These are phyloP conservation scores for Clamator glandarius DNA, from an alignment of 2,797 vertebrate species.

Conservation along the genomic window DNA sequence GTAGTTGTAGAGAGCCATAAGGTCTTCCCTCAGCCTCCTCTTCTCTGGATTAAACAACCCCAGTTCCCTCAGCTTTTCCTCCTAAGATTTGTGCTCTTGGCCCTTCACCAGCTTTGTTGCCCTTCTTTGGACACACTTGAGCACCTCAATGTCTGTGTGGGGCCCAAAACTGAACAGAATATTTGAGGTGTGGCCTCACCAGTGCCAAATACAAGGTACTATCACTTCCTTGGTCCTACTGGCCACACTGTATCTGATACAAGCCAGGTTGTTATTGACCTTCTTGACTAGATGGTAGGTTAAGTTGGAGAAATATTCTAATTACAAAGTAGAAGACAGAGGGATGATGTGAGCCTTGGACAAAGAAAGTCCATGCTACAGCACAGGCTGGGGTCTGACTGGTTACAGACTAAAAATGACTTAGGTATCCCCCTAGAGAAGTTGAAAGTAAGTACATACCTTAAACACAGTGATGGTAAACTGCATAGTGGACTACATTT, in stretches of 20 bases:
- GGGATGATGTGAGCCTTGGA: neutral
- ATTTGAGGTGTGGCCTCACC: rapidly evolving
- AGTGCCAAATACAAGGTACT: rapidly evolving
- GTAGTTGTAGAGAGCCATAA: rapidly evolving
- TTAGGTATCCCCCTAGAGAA: neutral
- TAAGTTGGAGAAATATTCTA: neutral
- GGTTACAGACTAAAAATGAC: neutral
- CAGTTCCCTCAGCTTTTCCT: neutral
- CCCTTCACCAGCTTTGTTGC: rapidly evolving
- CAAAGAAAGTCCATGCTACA: neutral
- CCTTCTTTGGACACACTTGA: neutral
- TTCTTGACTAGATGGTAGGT: neutral
- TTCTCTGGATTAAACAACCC: neutral
- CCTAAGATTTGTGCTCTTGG: neutral
- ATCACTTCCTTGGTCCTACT: rapidly evolving
- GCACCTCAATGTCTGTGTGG: neutral
- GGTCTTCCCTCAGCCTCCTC: neutral
- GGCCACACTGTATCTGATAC: too few species aligned
- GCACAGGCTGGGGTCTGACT: too few species aligned
- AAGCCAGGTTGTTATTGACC: neutral
- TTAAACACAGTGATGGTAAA: neutral
- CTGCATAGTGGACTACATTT: neutral
- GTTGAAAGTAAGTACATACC: neutral
- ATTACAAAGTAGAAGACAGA: neutral
- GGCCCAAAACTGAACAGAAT: neutral